Percentiles rank a stretch among this genome's conserved stretches.
phyloP scores from a whole-genome alignment of 1,140 invertebrate genomes.

The Drosophila carrolli region DNA sequence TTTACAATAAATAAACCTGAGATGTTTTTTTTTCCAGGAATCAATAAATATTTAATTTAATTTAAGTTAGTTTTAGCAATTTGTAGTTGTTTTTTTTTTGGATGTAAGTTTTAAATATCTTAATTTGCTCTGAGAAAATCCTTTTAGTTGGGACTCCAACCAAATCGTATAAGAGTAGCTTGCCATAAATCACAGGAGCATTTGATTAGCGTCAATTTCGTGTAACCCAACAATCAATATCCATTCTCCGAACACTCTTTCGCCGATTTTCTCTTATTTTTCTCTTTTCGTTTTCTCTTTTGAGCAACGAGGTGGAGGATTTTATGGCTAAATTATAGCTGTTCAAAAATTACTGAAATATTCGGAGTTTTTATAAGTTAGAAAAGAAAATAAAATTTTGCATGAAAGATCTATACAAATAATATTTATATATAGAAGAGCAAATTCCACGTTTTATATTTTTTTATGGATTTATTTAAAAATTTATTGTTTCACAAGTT shows the following conservation, averaged over 20 bases:
- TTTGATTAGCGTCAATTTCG: slow-evolving; percentile 55
- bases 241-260: slow-evolving; percentile 16
- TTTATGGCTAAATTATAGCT: not conserved
- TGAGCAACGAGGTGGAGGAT: not conserved
- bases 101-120: no score
- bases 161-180: slow-evolving; percentile 50
- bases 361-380: not conserved
- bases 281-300: not conserved
- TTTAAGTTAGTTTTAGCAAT: no score
- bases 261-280: slow-evolving; percentile 7
- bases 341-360: not conserved
- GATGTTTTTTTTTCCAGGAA: not conserved
- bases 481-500: no score
- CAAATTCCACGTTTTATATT: no score
- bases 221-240: slow-evolving; percentile 41
- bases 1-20: no score
- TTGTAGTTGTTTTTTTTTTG: no score
- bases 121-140: not conserved
- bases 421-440: no score
- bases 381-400: no score
- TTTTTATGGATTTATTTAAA: no score
- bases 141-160: slow-evolving; percentile 36
- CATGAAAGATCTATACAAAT: no score
- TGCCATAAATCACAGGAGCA: slow-evolving; percentile 42
- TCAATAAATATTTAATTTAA: not conserved